Base-by-base conservation (phyloP, 2,113 vertebrate species). In the Tinamus guttatus region DNA sequence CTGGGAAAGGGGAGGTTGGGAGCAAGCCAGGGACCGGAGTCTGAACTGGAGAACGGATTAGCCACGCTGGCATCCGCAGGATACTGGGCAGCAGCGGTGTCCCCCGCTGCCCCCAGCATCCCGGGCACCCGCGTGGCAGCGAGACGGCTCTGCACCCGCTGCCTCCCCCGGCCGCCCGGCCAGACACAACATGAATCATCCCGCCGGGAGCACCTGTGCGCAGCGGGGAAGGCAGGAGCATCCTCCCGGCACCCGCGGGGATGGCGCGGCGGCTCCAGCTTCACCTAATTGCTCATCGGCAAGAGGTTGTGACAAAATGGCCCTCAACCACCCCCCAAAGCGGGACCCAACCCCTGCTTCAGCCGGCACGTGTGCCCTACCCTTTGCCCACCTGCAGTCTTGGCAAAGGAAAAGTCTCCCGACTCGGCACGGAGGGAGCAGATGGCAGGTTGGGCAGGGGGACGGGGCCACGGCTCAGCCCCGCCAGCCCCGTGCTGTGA, bases 171-270 rank as follows among this genome's bases (percentile, higher is more conserved):
- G 77, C 36, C 21, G 0, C 74, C 77, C 6, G 0, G 56, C 45
- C 87, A 73, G 81, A 85, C 90, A 80, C 85, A 47, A 47, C 76
- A 19, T 13, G 70, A 78, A 68, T 49, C 95, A 78, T 73, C 68
- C 12, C 4, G 2, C 22, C 20, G 3, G 65, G 84, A 78, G 74
- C 89, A 34, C 78, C 91, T 21, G 88, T 83, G 13, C 3, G 2
- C 52, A 30, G n/a, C 45, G n/a, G 9, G 69, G 38, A 1, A 10
- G 38, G 38, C 18, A 36, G 24, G 20, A 25, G 17, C 62, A 24
- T 18, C 79, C 45, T 21, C 4, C 7, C 40, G 27, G 47, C 34
- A 8, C 11, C 41, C n/a, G 47, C 4, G 3, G 77, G 43, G n/a
- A 67, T 40, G 15, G 58, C 40, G 0, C 28, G 7, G 56, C 36